Conservation (phyloP, 2,888 invertebrate genomes). For the Xylota segnis region DNA sequence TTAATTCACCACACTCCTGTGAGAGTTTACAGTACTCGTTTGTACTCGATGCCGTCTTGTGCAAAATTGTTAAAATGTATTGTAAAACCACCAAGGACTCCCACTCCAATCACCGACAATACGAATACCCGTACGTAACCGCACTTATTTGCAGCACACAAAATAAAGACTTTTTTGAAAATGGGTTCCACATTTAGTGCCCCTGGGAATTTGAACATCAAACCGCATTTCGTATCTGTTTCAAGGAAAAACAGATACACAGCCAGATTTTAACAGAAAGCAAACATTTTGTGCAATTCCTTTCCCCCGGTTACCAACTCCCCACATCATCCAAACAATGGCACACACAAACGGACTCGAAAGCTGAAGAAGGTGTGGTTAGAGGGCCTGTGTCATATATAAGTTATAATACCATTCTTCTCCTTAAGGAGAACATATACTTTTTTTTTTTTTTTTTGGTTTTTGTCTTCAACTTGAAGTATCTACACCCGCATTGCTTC, state of each 20-base stretch:
- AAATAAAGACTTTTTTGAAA: slow-evolving; percentile 23
- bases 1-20: background rate
- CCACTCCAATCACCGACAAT: background rate
- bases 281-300: slow-evolving; percentile 10
- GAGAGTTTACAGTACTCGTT: background rate
- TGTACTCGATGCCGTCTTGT: background rate
- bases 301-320: background rate
- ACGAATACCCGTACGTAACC: slow-evolving; percentile 13
- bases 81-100: background rate
- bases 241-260: slow-evolving; percentile 12
- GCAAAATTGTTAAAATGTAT: slow-evolving; percentile 15
- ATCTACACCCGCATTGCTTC: slow-evolving; percentile 12
- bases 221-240: slow-evolving; percentile 25
- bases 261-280: slow-evolving; percentile 17
- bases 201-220: slow-evolving; percentile 42
- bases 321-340: too few species aligned
- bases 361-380: slow-evolving; percentile 3
- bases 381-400: slow-evolving; percentile 5
- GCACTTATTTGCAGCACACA: slow-evolving; percentile 23
- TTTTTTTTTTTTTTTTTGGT: too few species aligned
- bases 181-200: slow-evolving; percentile 12
- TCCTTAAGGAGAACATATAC: background rate
- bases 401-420: slow-evolving; percentile 14
- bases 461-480: slow-evolving; percentile 5
- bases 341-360: background rate